These are phyloP conservation scores for Pipistrellus nathusii DNA, from an alignment of 2,797 vertebrate species.

Conservation along the genomic window DNA sequence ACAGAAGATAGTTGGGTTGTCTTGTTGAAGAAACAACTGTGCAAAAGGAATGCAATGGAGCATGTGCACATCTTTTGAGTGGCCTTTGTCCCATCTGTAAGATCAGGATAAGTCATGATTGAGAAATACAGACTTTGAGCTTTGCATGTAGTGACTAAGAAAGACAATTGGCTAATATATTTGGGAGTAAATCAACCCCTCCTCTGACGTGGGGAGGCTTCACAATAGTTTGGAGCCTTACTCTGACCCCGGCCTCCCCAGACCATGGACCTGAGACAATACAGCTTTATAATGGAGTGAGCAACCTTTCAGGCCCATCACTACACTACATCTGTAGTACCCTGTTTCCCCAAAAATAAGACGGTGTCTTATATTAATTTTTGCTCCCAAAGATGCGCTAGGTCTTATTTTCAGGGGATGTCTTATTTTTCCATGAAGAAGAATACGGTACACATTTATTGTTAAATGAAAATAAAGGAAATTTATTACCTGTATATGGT, in stretches of 20 bases:
- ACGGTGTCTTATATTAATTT: no score
- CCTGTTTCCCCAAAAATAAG: no score
- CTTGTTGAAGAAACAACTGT: neutral
- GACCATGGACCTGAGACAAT: neutral
- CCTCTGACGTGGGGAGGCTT: neutral
- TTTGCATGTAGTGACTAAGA: neutral
- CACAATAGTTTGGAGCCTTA: neutral
- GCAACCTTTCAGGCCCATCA: neutral
- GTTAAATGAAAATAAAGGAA: no score
- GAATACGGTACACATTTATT: no score
- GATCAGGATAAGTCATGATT: neutral
- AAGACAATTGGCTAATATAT: neutral
- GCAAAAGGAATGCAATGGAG: neutral
- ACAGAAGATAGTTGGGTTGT: neutral
- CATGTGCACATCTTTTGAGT: neutral
- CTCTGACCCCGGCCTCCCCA: neutral
- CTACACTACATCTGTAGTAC: no score
- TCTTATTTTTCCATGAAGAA: no score
- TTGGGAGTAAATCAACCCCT: neutral
- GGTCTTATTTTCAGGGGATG: no score
- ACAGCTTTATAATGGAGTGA: neutral
- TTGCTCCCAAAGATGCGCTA: no score
- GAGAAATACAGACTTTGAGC: neutral
- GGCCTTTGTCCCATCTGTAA: neutral
- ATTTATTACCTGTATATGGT: no score